Evolutionary conservation across 2,888 invertebrate species (phyloP), one percentile per base, ranked within the genome.

Genomic region (Tenthredo distinguenda): DNA sequence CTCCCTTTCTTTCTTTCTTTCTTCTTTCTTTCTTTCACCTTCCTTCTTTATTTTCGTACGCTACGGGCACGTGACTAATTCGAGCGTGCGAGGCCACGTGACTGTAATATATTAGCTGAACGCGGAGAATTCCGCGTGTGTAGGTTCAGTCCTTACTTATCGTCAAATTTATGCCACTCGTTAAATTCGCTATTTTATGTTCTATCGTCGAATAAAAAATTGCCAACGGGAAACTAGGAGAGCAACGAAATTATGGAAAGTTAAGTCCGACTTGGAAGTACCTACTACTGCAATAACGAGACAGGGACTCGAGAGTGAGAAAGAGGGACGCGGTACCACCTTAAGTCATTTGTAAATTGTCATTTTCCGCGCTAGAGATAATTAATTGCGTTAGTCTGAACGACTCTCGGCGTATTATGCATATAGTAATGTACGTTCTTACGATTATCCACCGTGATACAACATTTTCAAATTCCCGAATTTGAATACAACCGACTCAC

Each of bases 271-370:
- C 62, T 62, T 62, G 26, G 62, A 21, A 26, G 62, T 62, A 26
- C 10, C 10, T 12, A 0, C 34, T 12, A 34, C 34, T 68, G 7
- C 12, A 68, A 34, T 1, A 12, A 37, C 1, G 12, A 74, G 43
- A n/a, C 43, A 15, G 26, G 26, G 21, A 26, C 40, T 72, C 18
- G 21, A 74, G 74, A 21, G 37, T 26, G 21, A 40, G 43, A 47
- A 43, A 40, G 74, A 43, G 43, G 43, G 4, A 10, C 0, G 10
- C 12, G 26, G 43, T 43, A 43, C 37, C 26, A 43, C 74, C 43
- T 40, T 4, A 26, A 74, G 74, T 74, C 74, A 74, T 74, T 74
- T 74, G 74, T 74, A 43, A 74, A 74, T 74, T 74, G 74, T 74
- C 40, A 74, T 74, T 40, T 68, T 10, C 68, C 18, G 26, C 34